Evolutionary conservation across 2,113 vertebrate genomes (phyloP).

Genomic region (Sialia sialis): DNA sequence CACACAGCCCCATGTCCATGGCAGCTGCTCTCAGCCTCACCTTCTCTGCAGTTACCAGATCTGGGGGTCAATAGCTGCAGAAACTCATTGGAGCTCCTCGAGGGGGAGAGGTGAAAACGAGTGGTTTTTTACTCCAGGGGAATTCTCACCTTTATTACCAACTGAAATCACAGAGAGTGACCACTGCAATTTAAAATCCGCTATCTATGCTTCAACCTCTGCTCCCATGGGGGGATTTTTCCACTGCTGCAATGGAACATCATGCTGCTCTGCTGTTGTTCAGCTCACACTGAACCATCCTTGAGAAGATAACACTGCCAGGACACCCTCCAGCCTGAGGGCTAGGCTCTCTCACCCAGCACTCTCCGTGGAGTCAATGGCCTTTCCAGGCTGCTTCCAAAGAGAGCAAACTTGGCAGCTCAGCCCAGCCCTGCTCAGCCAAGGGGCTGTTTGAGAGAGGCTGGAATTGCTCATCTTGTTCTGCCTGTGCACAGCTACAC

Average conservation of each 20-base stretch:
- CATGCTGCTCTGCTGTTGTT: not conserved
- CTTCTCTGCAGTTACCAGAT: not conserved
- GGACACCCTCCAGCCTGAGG: not conserved
- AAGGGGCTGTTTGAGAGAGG: not conserved
- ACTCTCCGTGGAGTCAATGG: fast-evolving
- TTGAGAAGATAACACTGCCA: not conserved
- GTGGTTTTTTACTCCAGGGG: not conserved
- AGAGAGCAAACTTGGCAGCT: not conserved
- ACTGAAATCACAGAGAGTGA: not conserved
- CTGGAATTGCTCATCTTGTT: not conserved
- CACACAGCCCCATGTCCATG: fast-evolving
- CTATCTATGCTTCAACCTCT: not conserved
- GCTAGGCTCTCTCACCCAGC: not conserved
- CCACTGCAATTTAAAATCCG: not conserved
- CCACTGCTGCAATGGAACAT: not conserved
- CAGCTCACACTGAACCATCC: not conserved
- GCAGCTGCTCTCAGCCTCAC: not conserved
- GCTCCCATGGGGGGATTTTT: not conserved
- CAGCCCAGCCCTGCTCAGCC: not conserved
- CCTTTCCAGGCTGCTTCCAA: not conserved
- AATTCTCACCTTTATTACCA: slow-evolving; percentile 24
- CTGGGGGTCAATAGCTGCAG: not conserved
- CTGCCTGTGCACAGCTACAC: not conserved
- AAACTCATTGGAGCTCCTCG: not conserved
- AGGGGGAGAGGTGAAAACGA: not conserved